Base-by-base conservation (phyloP, 2,113 vertebrate genomes). In the Prietella phreatophila region DNA sequence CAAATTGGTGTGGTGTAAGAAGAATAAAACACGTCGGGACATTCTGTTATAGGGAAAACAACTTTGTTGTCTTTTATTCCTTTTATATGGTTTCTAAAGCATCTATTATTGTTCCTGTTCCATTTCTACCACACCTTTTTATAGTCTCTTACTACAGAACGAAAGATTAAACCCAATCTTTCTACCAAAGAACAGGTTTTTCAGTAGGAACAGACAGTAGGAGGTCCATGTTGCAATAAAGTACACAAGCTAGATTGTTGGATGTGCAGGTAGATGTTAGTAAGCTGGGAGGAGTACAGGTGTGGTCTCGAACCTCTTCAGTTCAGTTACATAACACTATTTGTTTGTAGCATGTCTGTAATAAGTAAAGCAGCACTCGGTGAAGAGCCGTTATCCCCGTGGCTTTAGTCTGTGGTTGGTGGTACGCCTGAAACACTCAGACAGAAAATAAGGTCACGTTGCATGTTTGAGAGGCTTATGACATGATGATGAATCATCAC, bases 401-500 rank as follows among this genome's bases (percentile, higher is more conserved):
- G 63, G n/a, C 47, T 86, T 10, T 71, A 58, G 8, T 47, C 61
- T 82, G 61, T 81, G 78, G 67, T 82, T 75, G 20, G 17, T 50
- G 67, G 36, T 61, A 30, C 33, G 56, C 42, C 69, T 88, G 69
- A 60, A 56, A 30, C 65, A 83, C 13, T 25, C 58, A 82, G 85
- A 60, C 58, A 47, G n/a, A n/a, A n/a, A n/a, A n/a, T n/a, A n/a
- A n/a, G n/a, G n/a, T n/a, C n/a, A n/a, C n/a, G n/a, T n/a, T 25
- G 36, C 73, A 73, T 73, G 56, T 83, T 30, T 69, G 5, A 22
- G 19, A 75, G 14, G 47, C 27, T 50, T n/a, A 20, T 22, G 36
- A n/a, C 33, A 36, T 87, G 42, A 69, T 88, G 73, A 71, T 88
- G 83, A 88, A 33, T 83, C 56, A 88, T 61, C 5, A 25, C 14